Base-by-base conservation (phyloP, 2,113 vertebrate species). In the Neogale vison region DNA sequence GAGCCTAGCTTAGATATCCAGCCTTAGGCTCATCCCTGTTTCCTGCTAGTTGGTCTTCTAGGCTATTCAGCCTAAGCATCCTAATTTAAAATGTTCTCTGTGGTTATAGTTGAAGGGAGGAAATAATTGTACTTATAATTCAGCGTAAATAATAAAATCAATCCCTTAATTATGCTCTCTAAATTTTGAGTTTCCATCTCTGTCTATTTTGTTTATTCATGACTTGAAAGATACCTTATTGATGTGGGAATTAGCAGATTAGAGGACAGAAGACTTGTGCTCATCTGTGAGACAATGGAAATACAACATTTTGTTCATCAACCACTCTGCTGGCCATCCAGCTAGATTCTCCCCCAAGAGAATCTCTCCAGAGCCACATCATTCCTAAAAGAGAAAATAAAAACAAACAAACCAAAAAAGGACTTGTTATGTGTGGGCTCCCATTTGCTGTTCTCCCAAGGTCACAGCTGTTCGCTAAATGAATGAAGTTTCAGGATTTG, bases 101-200 rank as follows among this genome's bases (percentile, higher is more conserved):
- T 96, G 95, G 71, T 91, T 97, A 97, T 94, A 96, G 92, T 96
- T 98, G 79, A 80, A 97, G 50, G 61, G 91, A 95, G 87, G 92
- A 94, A 98, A 96, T 92, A 89, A 21, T 93, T 95, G 15, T 90
- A 67, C 61, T 96, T 96, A 92, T 97, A 96, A 97, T 98, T 98
- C 59, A 81, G 85, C 97, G 88, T 98, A 94, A 96, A 95, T 98
- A 98, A 98, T 98, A 97, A 98, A 98, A 98, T 98, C 95, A 98
- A 90, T 95, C 88, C 84, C 2, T 11, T 97, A 98, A 98, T 98
- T 98, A 97, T 88, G 77, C 97, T 98, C 74, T 96, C 95, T 91
- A 95, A 92, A 97, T 93, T 71, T 93, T 24, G 85, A 95, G 71
- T 98, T 98, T 97, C 47, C 9, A 67, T 98, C 69, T 90, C 71